Conservation (phyloP, 1,140 invertebrate species). For the Aphelinus atriplicis region DNA sequence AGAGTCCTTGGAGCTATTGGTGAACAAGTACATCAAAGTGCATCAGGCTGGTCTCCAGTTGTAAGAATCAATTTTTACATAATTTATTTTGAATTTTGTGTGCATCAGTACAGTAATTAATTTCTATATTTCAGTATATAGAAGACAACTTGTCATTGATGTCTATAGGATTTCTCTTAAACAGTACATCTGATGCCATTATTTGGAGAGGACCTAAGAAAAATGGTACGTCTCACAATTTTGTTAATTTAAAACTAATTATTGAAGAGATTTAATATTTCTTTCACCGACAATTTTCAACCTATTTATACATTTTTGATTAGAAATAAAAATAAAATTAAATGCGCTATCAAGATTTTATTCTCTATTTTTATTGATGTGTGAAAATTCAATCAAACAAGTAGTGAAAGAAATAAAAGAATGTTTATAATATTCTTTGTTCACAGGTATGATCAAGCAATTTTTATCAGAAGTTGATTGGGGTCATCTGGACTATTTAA, state of each 20-base stretch:
- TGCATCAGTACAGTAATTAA: constrained; percentile 9
- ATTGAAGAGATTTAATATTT: no score
- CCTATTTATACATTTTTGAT: no score
- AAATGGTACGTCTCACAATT: constrained; percentile 72
- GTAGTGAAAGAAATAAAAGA: no score
- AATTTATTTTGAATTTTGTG: neutral
- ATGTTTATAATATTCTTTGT: neutral
- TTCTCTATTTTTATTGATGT: neutral
- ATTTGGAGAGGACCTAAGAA: constrained; percentile 97
- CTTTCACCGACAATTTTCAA: no score
- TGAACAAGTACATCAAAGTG: constrained; percentile 92
- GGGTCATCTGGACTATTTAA: constrained; percentile 86
- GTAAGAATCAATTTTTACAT: constrained; percentile 66
- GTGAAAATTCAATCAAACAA: no score
- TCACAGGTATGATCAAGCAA: constrained; percentile 88
- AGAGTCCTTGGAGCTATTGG: constrained; percentile 76
- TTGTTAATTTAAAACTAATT: constrained; percentile 16
- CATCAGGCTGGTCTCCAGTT: constrained; percentile 96
- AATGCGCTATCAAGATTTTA: constrained; percentile 19
- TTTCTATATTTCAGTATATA: constrained; percentile 71
- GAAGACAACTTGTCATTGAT: constrained; percentile 90
- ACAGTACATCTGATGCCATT: constrained; percentile 85
- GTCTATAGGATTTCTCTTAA: constrained; percentile 92
- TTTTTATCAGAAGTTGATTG: constrained; percentile 95
- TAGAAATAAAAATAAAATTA: neutral